These are phyloP conservation scores for Corythoichthys intestinalis DNA, from an alignment of 2,113 vertebrate species.

Conservation along the genomic window DNA sequence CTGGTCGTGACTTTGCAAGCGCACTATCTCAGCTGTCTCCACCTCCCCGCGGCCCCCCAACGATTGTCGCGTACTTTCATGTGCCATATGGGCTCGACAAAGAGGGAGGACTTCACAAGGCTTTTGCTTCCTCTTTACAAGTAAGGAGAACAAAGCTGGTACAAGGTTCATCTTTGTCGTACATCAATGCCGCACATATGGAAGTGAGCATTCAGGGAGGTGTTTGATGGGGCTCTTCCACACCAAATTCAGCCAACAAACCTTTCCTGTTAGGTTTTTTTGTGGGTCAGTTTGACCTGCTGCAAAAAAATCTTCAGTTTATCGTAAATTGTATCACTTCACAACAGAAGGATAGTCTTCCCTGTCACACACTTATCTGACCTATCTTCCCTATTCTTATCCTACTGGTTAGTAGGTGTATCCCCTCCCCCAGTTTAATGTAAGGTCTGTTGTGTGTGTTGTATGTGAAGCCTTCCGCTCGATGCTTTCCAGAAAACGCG, in stretches of 20 bases:
- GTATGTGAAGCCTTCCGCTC: too few relatives aligned
- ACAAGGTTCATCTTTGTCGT: constrained; percentile 7
- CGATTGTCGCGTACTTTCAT: constrained; percentile 25
- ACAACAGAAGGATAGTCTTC: too few relatives aligned
- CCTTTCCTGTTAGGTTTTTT: background rate
- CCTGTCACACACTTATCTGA: too few relatives aligned
- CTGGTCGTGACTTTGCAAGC: constrained; percentile 58
- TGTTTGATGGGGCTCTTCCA: background rate
- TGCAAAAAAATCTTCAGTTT: background rate
- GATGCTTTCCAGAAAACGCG: too few relatives aligned
- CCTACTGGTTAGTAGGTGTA: too few relatives aligned
- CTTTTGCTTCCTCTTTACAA: constrained; percentile 26
- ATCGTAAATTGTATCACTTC: too few relatives aligned
- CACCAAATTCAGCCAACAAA: background rate
- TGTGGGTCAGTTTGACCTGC: background rate
- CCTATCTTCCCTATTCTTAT: too few relatives aligned
- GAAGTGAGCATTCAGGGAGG: background rate
- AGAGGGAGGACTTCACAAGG: constrained; percentile 36
- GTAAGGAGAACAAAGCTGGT: constrained; percentile 20
- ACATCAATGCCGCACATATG: constrained; percentile 3
- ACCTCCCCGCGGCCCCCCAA: background rate
- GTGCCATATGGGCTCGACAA: constrained; percentile 25
- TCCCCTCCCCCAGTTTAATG: too few relatives aligned
- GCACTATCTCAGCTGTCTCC: constrained; percentile 41
- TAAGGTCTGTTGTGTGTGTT: too few relatives aligned